Evolutionary conservation across 2,797 vertebrate genomes (phyloP), one percentile per base, ranked within the genome.

Genomic region (Alfaro cultratus): DNA sequence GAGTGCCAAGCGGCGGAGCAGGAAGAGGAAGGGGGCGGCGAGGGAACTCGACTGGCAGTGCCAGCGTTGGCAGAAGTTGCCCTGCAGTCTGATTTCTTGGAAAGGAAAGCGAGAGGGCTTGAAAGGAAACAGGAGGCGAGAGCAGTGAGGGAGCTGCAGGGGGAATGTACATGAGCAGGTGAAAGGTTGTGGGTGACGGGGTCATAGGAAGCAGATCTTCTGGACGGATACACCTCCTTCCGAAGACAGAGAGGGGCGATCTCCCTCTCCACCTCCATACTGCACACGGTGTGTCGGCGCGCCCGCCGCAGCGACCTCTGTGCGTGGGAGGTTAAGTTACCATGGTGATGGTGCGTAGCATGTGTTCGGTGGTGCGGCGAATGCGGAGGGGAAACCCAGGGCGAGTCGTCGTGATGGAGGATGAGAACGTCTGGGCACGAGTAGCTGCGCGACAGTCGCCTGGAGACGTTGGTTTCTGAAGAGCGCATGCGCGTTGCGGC

Each of bases 201-300:
- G 79, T 94, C 94, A 0, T 77, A 91, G 0, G 76, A 67, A 16
- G 84, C 31, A 0, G 92, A 87, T 73, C 94, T 90, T 10, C 93
- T 87, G 60, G 94, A 83, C 0, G 97, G 97, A 88, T 97, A 97
- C 86, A 98, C 96, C 89, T 98, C 97, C 90, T 98, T 98, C 47
- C 97, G 96, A 13, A 98, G 95, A 83, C 97, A 98, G 83, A 96
- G 74, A 0, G 96, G 96, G 16, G 95, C 95, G 0, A 97, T 94
- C 90, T 96, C 96, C 60, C 96, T 81, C 89, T 95, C 96, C 80
- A 96, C 94, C 86, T 98, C 97, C 67, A 96, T 75, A 18, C 96
- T 97, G 83, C 96, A 96, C 81, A 97, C 96, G 0, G 97, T 98
- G 92, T 98, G 97, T 0, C 97, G 93, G 8, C 97, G 96, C 5